A percentile compares a stretch with the other conserved stretches of the same genome.
These are phyloP conservation scores for Meloe dianella DNA, from an alignment of 2,888 invertebrate species.

Conservation along the genomic window DNA sequence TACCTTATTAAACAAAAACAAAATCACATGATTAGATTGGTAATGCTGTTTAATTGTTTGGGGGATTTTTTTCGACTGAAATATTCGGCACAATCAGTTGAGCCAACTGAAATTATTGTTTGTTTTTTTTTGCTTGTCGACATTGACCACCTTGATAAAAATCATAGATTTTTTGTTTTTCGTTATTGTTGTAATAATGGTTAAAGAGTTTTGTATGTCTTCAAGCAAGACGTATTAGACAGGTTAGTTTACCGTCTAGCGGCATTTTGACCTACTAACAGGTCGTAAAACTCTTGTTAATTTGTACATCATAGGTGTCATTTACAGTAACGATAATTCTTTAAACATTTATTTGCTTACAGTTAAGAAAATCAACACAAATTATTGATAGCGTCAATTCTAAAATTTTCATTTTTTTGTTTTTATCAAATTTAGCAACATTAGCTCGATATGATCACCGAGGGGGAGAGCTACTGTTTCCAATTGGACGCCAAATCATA, in stretches of 20 bases:
- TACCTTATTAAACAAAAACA: neutral
- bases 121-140: neutral
- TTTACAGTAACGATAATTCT: conserved; percentile 10
- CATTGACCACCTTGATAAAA: neutral
- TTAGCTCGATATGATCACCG: no score
- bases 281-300: conserved; percentile 22
- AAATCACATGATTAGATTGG: neutral
- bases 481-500: no score
- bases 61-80: no score
- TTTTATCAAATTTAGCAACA: no score
- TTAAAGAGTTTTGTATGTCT: neutral
- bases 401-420: neutral
- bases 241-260: conserved; percentile 29
- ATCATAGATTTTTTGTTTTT: neutral
- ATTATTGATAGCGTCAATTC: neutral
- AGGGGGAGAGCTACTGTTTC: no score
- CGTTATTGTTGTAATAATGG: neutral
- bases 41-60: neutral
- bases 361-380: neutral
- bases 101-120: no score
- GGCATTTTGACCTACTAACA: conserved; percentile 32
- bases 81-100: no score
- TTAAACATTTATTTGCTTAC: neutral
- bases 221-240: conserved; percentile 15
- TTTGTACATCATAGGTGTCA: conserved; percentile 8